Conservation (phyloP, 2,797 vertebrate species). For the Microctenopoma steveboyesi region DNA sequence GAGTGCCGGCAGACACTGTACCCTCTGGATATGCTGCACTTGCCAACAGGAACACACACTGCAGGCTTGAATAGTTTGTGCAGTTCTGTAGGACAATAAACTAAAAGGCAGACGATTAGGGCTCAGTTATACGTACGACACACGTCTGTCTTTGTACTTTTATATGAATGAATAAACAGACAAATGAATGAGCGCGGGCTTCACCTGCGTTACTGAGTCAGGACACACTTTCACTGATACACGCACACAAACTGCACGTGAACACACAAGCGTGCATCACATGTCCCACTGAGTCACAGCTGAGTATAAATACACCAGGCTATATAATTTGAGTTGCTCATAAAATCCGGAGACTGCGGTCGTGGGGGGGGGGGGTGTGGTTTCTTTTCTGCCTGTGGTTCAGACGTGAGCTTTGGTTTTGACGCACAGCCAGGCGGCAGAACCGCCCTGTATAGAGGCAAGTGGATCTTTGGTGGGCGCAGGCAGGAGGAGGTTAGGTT, state of each 20-base stretch:
- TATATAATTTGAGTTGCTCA: conserved; percentile 76
- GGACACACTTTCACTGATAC: conserved; percentile 44
- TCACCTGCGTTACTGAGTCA: conserved; percentile 53
- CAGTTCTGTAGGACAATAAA: neutral
- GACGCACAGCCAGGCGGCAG: conserved; percentile 27
- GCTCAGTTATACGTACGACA: neutral
- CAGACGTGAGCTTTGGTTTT: conserved; percentile 48
- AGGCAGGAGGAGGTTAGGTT: conserved; percentile 31
- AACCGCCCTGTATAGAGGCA: conserved; percentile 45
- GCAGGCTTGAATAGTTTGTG: neutral
- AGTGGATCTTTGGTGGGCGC: conserved; percentile 22
- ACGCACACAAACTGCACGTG: conserved; percentile 16
- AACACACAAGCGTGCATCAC: conserved; percentile 62
- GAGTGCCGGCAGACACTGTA: conserved; percentile 48
- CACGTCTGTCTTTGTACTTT: neutral
- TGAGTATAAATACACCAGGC: conserved; percentile 75
- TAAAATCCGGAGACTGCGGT: conserved; percentile 65
- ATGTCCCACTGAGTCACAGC: conserved; percentile 70
- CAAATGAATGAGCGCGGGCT: neutral
- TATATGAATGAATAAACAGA: neutral
- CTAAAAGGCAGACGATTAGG: neutral
- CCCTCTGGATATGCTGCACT: conserved; percentile 53
- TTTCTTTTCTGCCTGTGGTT: conserved; percentile 53
- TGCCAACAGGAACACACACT: conserved; percentile 30
- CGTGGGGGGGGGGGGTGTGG: conserved; percentile 28